phyloP scores from a whole-genome alignment of 2,888 invertebrate species.

The Yponomeuta sedellus region DNA sequence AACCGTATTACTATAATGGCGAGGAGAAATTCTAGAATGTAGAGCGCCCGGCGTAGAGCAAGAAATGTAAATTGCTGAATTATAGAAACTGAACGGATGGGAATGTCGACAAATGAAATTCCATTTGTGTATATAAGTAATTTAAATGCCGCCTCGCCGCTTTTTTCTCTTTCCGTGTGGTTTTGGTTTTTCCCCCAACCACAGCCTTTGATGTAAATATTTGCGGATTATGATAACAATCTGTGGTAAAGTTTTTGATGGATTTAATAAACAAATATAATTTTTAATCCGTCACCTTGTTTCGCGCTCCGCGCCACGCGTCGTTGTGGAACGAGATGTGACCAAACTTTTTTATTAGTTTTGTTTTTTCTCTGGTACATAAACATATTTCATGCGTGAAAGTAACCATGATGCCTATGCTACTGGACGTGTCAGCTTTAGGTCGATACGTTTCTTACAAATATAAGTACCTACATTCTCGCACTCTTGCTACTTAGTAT shows the following conservation, averaged over 20 bases:
- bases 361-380: not conserved
- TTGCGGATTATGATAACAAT: not conserved
- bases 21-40: slow-evolving; percentile 5
- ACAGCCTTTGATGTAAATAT: not conserved
- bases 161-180: not conserved
- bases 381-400: not conserved
- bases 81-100: slow-evolving; percentile 9
- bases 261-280: not conserved
- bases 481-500: too few species aligned
- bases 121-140: slow-evolving; percentile 13
- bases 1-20: not conserved
- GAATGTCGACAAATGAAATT: slow-evolving; percentile 11
- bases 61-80: slow-evolving; percentile 9
- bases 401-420: too few species aligned
- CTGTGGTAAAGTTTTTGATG: not conserved
- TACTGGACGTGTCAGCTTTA: too few species aligned
- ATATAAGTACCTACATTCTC: too few species aligned
- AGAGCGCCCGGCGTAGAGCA: not conserved
- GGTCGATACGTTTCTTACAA: too few species aligned
- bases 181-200: not conserved
- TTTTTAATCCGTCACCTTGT: not conserved
- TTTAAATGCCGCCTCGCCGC: slow-evolving; percentile 5
- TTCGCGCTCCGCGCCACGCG: not conserved
- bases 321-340: not conserved
- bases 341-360: not conserved